phyloP scores from a whole-genome alignment of 2,797 vertebrate genomes.

The Danio tinwini region DNA sequence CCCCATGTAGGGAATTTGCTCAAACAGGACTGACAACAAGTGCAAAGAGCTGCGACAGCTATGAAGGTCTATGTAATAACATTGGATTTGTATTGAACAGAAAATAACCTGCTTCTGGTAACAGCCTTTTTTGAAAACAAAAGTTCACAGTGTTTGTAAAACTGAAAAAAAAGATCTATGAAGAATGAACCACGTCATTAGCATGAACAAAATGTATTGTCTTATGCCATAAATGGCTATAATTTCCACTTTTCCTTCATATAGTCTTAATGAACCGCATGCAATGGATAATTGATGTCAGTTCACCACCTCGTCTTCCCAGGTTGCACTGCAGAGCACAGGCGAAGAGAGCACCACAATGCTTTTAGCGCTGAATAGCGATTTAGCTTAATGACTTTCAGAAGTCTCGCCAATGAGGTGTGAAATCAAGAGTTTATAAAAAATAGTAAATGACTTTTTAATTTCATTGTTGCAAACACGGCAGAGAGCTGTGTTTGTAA shows the following conservation, averaged over 20 bases:
- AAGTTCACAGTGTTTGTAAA: background rate
- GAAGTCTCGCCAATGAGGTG: slow-evolving; percentile 33
- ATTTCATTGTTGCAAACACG: slow-evolving; percentile 21
- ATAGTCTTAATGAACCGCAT: slow-evolving; percentile 9
- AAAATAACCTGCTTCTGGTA: background rate
- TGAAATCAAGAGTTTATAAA: slow-evolving; percentile 35
- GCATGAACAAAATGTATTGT: background rate
- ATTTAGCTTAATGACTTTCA: slow-evolving; percentile 36
- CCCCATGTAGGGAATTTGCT: background rate
- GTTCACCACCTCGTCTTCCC: slow-evolving; percentile 14
- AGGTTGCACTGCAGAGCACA: slow-evolving; percentile 13
- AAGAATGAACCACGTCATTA: slow-evolving; percentile 12
- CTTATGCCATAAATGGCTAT: background rate
- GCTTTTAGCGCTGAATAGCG: slow-evolving; percentile 11
- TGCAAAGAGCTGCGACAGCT: slow-evolving; percentile 23
- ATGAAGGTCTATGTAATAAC: slow-evolving; percentile 17
- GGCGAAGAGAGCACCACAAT: slow-evolving; percentile 8
- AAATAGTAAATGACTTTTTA: slow-evolving; percentile 37
- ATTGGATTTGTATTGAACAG: slow-evolving; percentile 15
- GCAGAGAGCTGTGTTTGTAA: slow-evolving; percentile 8
- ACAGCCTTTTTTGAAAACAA: background rate
- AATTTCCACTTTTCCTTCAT: background rate
- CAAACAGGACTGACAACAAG: slow-evolving; percentile 17
- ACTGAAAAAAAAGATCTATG: background rate
- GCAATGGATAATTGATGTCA: slow-evolving; percentile 7